phyloP scores from a whole-genome alignment of 2,113 vertebrate species.

The Synodontis membranacea region DNA sequence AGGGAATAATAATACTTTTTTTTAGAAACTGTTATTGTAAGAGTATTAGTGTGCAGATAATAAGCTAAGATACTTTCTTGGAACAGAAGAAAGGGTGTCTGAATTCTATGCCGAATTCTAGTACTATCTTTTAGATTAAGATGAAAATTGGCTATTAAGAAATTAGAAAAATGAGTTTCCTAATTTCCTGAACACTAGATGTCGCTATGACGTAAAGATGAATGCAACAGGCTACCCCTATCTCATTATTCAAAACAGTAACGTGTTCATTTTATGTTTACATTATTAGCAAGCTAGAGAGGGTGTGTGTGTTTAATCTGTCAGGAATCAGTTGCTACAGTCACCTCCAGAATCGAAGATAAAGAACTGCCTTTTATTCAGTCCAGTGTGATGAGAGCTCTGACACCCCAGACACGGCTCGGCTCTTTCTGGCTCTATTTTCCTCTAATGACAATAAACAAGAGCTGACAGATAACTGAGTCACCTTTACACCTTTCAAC shows the following conservation, averaged over 20 bases:
- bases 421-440: not conserved
- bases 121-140: not conserved
- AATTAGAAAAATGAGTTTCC: not conserved
- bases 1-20: not conserved
- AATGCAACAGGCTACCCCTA: not conserved
- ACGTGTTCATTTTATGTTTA: not conserved
- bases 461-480: not conserved
- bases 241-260: not conserved
- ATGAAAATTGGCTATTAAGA: not conserved
- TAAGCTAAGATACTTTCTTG: not conserved
- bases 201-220: not conserved
- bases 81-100: not conserved
- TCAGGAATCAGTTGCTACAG: not conserved
- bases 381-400: not conserved
- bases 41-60: not conserved
- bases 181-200: not conserved
- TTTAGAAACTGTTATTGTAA: not conserved
- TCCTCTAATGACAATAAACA: not conserved
- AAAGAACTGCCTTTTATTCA: not conserved
- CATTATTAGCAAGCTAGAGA: not conserved
- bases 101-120: not conserved
- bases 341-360: not conserved
- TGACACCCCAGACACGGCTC: not conserved
- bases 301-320: not conserved
- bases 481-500: not conserved